Percentiles rank a stretch among this genome's conserved stretches.
These are phyloP conservation scores for Lasioglossum oenotherae DNA, from an alignment of 2,888 invertebrate genomes.

Conservation along the genomic window DNA sequence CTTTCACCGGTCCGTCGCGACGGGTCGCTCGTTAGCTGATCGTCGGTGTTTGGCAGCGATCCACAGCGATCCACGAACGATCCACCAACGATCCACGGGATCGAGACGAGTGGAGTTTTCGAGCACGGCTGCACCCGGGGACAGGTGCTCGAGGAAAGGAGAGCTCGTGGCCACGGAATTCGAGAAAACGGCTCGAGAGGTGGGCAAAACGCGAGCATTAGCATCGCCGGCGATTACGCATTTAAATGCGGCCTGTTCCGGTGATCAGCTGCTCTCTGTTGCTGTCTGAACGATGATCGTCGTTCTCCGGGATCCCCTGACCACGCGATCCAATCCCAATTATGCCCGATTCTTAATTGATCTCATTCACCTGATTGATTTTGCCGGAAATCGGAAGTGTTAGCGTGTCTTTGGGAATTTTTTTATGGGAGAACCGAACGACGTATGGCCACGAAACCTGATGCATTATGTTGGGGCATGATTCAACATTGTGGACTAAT, in stretches of 20 bases:
- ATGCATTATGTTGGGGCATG: not conserved
- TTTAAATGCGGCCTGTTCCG: slow-evolving; percentile 79
- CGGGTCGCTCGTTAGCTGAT: not conserved
- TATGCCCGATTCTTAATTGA: not conserved
- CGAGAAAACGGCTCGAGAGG: slow-evolving; percentile 28
- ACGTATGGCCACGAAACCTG: not conserved
- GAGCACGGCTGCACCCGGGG: slow-evolving; percentile 19
- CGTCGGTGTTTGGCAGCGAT: not conserved
- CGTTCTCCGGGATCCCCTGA: not conserved
- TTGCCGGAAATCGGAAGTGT: not conserved
- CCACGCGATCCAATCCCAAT: not conserved
- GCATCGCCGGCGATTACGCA: slow-evolving; percentile 73
- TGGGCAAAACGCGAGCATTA: slow-evolving; percentile 76
- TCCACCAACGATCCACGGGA: not conserved
- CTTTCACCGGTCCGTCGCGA: slow-evolving; percentile 5
- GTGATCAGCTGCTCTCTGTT: slow-evolving; percentile 79
- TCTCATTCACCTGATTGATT: not conserved
- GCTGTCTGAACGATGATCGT: slow-evolving; percentile 54
- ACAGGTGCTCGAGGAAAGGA: slow-evolving; percentile 5
- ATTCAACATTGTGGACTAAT: not conserved
- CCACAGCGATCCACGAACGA: not conserved
- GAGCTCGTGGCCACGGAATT: slow-evolving; percentile 21
- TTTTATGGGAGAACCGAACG: not conserved
- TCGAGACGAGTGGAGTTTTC: slow-evolving; percentile 2
- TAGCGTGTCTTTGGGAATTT: not conserved